phyloP scores from a whole-genome alignment of 2,797 vertebrate species.

The Gephyroberyx darwinii region DNA sequence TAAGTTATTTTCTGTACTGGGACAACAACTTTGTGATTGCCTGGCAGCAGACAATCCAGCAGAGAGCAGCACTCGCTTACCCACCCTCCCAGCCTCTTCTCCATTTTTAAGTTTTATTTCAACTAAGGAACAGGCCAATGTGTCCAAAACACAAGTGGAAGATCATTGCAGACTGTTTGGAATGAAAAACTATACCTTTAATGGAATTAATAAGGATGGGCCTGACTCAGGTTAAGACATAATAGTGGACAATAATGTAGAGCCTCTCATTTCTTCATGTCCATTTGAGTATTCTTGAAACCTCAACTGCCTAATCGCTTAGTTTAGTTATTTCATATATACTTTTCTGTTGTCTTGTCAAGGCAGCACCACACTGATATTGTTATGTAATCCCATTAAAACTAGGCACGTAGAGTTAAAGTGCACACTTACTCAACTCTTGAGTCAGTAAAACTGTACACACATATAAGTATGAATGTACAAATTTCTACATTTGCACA shows the following conservation, averaged over 20 bases:
- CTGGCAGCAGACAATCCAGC: conserved; percentile 33
- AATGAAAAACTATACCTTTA: conserved; percentile 1
- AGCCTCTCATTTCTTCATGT: background rate
- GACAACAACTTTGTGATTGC: conserved; percentile 22
- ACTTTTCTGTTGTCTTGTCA: background rate
- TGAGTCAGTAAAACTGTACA: conserved; percentile 15
- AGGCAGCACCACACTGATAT: conserved; percentile 13
- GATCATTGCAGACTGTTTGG: conserved; percentile 2
- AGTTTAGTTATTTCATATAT: conserved; percentile 9
- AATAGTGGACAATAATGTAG: background rate
- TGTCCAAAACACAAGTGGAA: conserved; percentile 5
- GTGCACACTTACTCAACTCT: conserved; percentile 38
- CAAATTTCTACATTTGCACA: conserved; percentile 59
- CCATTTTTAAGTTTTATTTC: conserved; percentile 25
- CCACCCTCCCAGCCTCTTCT: conserved; percentile 21
- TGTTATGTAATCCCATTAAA: conserved; percentile 52
- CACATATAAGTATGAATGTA: conserved; percentile 41
- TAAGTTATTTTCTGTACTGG: background rate
- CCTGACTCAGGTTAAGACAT: background rate
- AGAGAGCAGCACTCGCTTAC: conserved; percentile 55
- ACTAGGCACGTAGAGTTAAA: conserved; percentile 41
- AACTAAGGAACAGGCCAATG: background rate
- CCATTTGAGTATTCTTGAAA: background rate
- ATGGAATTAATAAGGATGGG: background rate
- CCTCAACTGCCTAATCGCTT: background rate